These are phyloP conservation scores for Ruditapes philippinarum DNA, from an alignment of 1,140 invertebrate genomes.

Conservation along the genomic window DNA sequence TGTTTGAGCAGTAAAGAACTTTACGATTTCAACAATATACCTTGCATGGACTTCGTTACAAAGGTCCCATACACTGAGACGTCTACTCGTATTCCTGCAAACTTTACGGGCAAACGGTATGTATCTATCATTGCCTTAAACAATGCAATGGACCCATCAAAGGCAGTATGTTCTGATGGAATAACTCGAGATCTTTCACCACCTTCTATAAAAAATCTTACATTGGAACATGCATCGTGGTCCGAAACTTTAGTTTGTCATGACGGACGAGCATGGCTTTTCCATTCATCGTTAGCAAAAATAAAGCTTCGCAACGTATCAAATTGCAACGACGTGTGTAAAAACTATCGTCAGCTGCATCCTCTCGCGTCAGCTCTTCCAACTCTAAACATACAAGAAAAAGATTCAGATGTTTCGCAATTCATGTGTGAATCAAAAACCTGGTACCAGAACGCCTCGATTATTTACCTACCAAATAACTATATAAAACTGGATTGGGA, in stretches of 20 bases:
- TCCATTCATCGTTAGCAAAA: constrained; percentile 21
- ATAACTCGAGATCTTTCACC: constrained; percentile 59
- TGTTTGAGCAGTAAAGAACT: constrained; percentile 63
- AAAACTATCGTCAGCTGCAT: constrained; percentile 43
- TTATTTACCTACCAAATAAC: constrained; percentile 65
- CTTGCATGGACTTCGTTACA: background rate
- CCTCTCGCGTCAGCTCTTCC: background rate
- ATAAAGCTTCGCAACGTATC: background rate
- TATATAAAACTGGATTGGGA: constrained; percentile 57
- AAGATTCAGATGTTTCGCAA: constrained; percentile 20
- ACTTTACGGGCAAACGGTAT: constrained; percentile 55
- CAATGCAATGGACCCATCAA: constrained; percentile 70
- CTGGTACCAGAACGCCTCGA: background rate
- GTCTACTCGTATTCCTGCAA: constrained; percentile 25
- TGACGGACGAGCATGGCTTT: constrained; percentile 59
- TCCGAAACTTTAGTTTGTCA: constrained; percentile 56
- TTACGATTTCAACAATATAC: background rate
- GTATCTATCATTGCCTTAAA: constrained; percentile 68
- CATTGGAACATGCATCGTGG: constrained; percentile 43
- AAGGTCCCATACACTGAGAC: background rate
- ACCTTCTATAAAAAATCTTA: constrained; percentile 55
- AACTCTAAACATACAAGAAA: background rate
- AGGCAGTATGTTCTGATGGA: constrained; percentile 71
- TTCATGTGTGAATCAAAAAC: constrained; percentile 30
- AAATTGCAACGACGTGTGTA: too few species aligned